These are phyloP conservation scores for Lymantria dispar DNA, from an alignment of 2,888 invertebrate species.

Conservation along the genomic window DNA sequence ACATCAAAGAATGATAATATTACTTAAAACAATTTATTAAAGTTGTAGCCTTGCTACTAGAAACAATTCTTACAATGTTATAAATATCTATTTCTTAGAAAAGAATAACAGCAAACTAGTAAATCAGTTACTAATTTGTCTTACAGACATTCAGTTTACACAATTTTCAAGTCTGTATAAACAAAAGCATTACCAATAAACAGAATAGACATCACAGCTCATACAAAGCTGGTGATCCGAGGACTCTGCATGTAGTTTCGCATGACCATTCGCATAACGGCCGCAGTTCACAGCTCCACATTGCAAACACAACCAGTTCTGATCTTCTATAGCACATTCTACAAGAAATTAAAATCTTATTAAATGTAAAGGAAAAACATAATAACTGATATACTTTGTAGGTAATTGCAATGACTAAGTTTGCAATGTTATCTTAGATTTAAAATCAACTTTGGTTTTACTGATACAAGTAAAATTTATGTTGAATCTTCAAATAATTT, in stretches of 20 bases:
- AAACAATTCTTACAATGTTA: too few species aligned
- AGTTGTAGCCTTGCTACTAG: too few species aligned
- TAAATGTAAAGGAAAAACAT: too few species aligned
- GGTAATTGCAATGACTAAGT: too few species aligned
- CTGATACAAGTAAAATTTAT: too few species aligned
- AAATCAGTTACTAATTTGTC: slow-evolving; percentile 5
- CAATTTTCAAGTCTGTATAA: neutral
- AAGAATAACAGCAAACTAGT: neutral
- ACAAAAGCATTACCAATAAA: slow-evolving; percentile 85
- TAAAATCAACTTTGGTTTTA: too few species aligned
- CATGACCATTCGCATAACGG: slow-evolving; percentile 89
- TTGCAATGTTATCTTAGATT: too few species aligned
- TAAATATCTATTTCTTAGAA: too few species aligned
- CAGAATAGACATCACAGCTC: slow-evolving; percentile 88
- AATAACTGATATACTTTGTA: too few species aligned
- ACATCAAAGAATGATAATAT: too few species aligned
- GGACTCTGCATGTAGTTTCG: slow-evolving; percentile 85
- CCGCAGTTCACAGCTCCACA: slow-evolving; percentile 90
- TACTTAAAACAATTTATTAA: too few species aligned
- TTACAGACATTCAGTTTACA: neutral
- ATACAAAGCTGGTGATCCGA: slow-evolving; percentile 88
- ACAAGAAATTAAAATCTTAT: neutral
- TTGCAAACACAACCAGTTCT: slow-evolving; percentile 89
- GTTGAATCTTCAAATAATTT: too few species aligned
- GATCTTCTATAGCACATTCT: slow-evolving; percentile 85